Evolutionary conservation across 1,140 invertebrate genomes (phyloP), one percentile per base, ranked within the genome.

Genomic region (Lepidotrigona ventralis): DNA sequence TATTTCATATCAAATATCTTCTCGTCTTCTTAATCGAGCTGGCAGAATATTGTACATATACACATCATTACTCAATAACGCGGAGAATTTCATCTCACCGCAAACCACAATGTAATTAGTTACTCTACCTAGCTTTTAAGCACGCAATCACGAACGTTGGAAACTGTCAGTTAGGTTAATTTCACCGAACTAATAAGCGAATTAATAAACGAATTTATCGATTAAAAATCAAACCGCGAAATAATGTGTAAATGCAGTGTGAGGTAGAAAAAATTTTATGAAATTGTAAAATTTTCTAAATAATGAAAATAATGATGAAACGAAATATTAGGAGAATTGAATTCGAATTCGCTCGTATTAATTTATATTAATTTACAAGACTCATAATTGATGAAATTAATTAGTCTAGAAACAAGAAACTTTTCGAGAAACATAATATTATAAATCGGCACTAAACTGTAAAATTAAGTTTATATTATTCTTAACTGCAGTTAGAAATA

Each of bases 51-150:
- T 14, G 29, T 56, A 69, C 3, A 75, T 79, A 60, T n/a, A 23
- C n/a, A 60, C 66, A 79, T 82, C 23, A 71, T 78, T 85, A 75
- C 51, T 87, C 75, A 64, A 83, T 85, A 75, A 11, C 0, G 23
- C 23, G 3, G n/a, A 60, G 23, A 60, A 60, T 60, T 23, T 11
- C 23, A 11, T 6, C 63, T 29, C 29, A 9, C 26, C 14, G 29
- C 63, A 64, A 26, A 17, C 26, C 63, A 64, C 63, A 9, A 29
- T 64, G 15, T 29, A 64, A 64, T 64, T 64, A n/a, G 23, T 60
- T n/a, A n/a, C 23, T 23, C 11, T 60, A n/a, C 2, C 11, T n/a
- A n/a, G 23, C 21, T 60, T 23, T 21, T 64, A 17, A 17, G 15
- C 26, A 3, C 15, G 26, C 26, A 15, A 56, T 64, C 15, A 9